Percentiles rank a stretch among this genome's conserved stretches.
Conservation (phyloP, 2,888 invertebrate species). For the Noctua fimbriata region DNA sequence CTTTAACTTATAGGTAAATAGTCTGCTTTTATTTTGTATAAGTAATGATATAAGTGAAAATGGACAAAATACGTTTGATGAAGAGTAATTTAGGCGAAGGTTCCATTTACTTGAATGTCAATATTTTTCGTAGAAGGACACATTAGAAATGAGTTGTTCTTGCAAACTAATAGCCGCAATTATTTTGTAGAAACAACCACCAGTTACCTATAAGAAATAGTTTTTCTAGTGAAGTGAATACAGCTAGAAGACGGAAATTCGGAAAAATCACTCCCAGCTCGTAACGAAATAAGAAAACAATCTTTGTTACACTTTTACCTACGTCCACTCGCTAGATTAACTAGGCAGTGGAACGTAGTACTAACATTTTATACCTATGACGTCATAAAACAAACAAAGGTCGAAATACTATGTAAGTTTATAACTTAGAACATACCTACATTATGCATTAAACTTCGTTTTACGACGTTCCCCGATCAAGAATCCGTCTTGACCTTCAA, state of each 20-base stretch:
- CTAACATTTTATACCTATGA: background rate
- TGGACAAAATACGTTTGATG: background rate
- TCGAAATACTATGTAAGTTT: constrained; percentile 2
- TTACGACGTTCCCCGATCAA: constrained; percentile 35
- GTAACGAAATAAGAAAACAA: background rate
- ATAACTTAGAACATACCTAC: constrained; percentile 15
- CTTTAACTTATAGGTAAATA: too few relatives aligned
- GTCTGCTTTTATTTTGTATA: too few relatives aligned
- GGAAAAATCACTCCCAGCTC: background rate
- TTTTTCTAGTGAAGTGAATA: background rate
- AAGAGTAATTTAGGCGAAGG: background rate
- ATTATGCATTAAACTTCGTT: constrained; percentile 42
- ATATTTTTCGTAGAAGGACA: constrained; percentile 8
- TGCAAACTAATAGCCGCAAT: background rate
- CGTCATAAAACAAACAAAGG: background rate
- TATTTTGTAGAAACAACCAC: background rate
- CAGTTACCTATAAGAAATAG: background rate
- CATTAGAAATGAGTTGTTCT: background rate
- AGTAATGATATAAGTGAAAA: background rate
- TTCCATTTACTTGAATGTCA: background rate
- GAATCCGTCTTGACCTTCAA: constrained; percentile 39
- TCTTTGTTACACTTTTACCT: background rate
- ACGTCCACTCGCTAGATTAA: background rate
- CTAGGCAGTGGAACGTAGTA: background rate
- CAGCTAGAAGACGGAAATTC: background rate